Evolutionary conservation across 2,113 vertebrate species (phyloP).

Genomic region (Elephantulus edwardii): DNA sequence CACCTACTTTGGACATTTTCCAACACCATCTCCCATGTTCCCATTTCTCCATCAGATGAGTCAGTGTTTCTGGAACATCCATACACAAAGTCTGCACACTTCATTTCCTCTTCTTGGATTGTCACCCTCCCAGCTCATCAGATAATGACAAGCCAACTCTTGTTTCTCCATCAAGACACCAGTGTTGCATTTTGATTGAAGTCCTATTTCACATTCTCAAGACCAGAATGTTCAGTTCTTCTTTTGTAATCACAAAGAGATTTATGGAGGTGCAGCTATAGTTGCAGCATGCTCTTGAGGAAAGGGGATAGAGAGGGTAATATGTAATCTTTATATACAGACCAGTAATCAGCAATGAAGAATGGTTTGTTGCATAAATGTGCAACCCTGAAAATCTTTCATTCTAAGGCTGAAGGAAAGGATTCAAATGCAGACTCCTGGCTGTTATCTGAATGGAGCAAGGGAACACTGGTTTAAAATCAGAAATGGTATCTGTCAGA

Average conservation of each 20-base stretch:
- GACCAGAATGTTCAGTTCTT: neutral
- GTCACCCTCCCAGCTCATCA: conserved; percentile 33
- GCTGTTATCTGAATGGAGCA: neutral
- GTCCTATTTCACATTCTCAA: neutral
- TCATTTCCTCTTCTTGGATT: conserved; percentile 46
- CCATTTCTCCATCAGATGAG: conserved; percentile 28
- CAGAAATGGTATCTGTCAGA: too few relatives aligned
- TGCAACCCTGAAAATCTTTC: neutral
- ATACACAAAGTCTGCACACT: neutral
- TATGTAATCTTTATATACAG: neutral
- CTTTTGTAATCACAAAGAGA: neutral
- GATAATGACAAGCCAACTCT: conserved; percentile 4
- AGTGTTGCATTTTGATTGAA: neutral
- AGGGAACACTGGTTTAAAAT: too few relatives aligned
- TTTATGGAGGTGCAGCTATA: neutral
- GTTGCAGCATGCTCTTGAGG: neutral
- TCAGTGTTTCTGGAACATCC: conserved; percentile 52
- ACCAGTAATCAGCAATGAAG: neutral
- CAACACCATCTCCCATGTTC: neutral
- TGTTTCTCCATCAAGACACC: neutral
- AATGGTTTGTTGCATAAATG: neutral
- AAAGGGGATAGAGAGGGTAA: neutral
- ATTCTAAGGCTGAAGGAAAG: neutral
- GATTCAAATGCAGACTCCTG: neutral
- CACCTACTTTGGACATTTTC: conserved; percentile 34